Percentiles rank a stretch among this genome's conserved stretches.
These are phyloP conservation scores for Gadopsis bispinosus DNA, from an alignment of 2,797 vertebrate species.

Conservation along the genomic window DNA sequence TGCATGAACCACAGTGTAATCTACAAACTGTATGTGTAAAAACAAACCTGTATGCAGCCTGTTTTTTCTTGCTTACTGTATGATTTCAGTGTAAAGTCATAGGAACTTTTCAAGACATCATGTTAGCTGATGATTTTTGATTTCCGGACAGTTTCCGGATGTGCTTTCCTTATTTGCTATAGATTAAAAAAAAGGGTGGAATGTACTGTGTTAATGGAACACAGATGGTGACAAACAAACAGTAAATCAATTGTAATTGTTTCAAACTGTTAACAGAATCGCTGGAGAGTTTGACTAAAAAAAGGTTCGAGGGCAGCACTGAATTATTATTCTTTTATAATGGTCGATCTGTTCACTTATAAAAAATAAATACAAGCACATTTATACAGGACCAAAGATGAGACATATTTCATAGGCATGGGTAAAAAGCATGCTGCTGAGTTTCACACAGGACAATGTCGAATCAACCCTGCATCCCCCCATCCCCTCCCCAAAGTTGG, in stretches of 20 bases:
- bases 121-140: conserved; percentile 6
- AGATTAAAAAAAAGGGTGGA: conserved; percentile 34
- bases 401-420: conserved; percentile 72
- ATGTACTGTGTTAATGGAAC: neutral
- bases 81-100: conserved; percentile 24
- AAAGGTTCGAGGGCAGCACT: conserved; percentile 30
- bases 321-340: conserved; percentile 51
- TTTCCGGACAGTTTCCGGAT: conserved; percentile 11
- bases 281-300: conserved; percentile 22
- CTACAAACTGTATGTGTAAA: conserved; percentile 50
- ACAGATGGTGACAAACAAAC: conserved; percentile 22
- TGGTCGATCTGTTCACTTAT: conserved; percentile 57
- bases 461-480: conserved; percentile 24
- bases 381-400: conserved; percentile 73
- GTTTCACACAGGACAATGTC: conserved; percentile 75
- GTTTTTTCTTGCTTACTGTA: conserved; percentile 10
- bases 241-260: conserved; percentile 13
- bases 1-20: conserved; percentile 74
- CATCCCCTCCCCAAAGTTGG: conserved; percentile 14
- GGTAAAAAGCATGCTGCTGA: conserved; percentile 79
- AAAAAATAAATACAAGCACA: conserved; percentile 80
- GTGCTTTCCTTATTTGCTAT: conserved; percentile 49
- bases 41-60: conserved; percentile 18
- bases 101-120: conserved; percentile 17
- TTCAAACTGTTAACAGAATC: conserved; percentile 20